These are phyloP conservation scores for Drosophila koepferae DNA, from an alignment of 2,888 invertebrate genomes.

Conservation along the genomic window DNA sequence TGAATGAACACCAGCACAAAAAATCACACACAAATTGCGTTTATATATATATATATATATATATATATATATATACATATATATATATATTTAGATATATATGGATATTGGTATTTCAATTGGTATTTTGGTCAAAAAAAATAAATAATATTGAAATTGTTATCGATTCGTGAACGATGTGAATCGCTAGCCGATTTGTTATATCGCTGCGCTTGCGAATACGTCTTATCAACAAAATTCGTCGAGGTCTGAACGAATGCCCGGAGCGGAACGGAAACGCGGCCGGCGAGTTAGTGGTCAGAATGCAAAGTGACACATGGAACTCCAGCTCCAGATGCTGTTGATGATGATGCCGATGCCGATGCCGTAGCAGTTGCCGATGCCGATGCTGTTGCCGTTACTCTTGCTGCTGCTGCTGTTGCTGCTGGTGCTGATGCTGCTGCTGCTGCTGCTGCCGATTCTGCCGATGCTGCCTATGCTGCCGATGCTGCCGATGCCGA, in stretches of 20 bases:
- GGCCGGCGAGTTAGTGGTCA: constrained; percentile 85
- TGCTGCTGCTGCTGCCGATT: constrained; percentile 12
- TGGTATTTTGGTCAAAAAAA: constrained; percentile 26
- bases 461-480: constrained; percentile 1
- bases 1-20: constrained; percentile 41
- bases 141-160: constrained; percentile 15
- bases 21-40: constrained; percentile 50
- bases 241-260: constrained; percentile 21
- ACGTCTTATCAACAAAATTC: constrained; percentile 13
- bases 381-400: constrained; percentile 29
- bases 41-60: constrained; percentile 10
- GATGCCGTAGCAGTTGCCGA: neutral
- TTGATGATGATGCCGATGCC: constrained; percentile 34
- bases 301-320: constrained; percentile 83
- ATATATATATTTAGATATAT: constrained; percentile 5
- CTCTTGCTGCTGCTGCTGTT: constrained; percentile 25
- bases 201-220: constrained; percentile 45
- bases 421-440: constrained; percentile 25
- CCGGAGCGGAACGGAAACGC: constrained; percentile 81
- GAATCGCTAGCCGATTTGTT: constrained; percentile 6
- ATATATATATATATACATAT: constrained; percentile 8
- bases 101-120: constrained; percentile 6
- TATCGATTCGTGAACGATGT: constrained; percentile 2
- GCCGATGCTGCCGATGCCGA: constrained; percentile 1
- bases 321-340: constrained; percentile 57